These are phyloP conservation scores for Hylyphantes graminicola DNA, from an alignment of 1,140 invertebrate genomes.

Conservation along the genomic window DNA sequence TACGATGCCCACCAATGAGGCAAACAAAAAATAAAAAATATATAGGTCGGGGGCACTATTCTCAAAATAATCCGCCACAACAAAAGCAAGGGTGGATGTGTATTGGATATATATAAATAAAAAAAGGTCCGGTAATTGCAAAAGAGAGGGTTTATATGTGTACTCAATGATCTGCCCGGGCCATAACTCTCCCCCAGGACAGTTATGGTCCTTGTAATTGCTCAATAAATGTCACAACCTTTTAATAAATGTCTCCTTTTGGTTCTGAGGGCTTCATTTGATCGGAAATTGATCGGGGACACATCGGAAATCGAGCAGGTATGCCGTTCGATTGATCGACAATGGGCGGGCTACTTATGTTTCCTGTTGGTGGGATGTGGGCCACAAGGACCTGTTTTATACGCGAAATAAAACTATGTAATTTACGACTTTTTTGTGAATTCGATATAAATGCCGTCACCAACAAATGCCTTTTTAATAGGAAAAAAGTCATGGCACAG, in stretches of 20 bases:
- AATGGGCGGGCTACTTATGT: too few relatives aligned
- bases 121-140: constrained; percentile 50
- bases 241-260: constrained; percentile 60
- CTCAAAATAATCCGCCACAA: constrained; percentile 58
- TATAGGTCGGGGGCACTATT: constrained; percentile 34
- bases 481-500: too few relatives aligned
- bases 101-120: not conserved
- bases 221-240: constrained; percentile 60
- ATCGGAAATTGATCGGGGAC: constrained; percentile 17
- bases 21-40: constrained; percentile 16
- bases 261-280: constrained; percentile 54
- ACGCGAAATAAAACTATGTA: too few relatives aligned
- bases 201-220: constrained; percentile 60
- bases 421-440: too few relatives aligned
- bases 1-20: constrained; percentile 42
- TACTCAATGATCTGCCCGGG: constrained; percentile 52
- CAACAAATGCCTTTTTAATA: too few relatives aligned
- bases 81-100: constrained; percentile 25
- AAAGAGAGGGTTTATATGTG: constrained; percentile 57
- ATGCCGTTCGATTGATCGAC: constrained; percentile 1
- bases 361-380: too few relatives aligned
- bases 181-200: constrained; percentile 53
- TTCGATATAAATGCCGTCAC: too few relatives aligned
- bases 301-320: constrained; percentile 55
- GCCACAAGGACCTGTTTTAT: too few relatives aligned